These are phyloP conservation scores for Phacellophora camtschatica DNA, from an alignment of 30 jellyfish, hydroid and myxozoan species.

Conservation along the genomic window DNA sequence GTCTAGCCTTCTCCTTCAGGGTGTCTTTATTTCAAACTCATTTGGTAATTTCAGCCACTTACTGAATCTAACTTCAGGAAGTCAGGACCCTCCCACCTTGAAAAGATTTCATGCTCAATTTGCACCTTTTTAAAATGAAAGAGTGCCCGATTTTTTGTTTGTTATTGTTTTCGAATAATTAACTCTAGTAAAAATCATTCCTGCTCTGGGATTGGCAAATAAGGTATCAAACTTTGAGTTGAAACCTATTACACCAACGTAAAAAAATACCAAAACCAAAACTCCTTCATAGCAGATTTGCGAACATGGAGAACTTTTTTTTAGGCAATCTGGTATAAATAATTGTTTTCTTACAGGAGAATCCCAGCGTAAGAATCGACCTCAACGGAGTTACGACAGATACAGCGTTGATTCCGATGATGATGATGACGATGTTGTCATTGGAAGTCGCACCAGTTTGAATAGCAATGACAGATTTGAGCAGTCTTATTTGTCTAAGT, in stretches of 20 bases:
- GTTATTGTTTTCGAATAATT: not conserved
- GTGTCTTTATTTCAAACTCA: no score
- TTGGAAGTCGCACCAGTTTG: constrained; percentile 45
- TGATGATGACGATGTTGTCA: constrained; percentile 69
- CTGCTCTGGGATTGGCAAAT: no score
- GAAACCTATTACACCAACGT: no score
- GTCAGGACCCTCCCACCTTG: no score
- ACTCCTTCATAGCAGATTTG: not conserved
- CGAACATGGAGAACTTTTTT: not conserved
- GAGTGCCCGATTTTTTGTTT: not conserved
- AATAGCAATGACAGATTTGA: constrained; percentile 46
- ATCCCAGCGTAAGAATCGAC: not conserved
- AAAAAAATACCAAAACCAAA: no score
- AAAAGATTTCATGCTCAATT: no score
- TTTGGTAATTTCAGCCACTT: no score
- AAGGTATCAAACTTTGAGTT: no score
- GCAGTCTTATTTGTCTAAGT: constrained; percentile 27
- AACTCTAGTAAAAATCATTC: no score
- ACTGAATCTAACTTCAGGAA: no score
- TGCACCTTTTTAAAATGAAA: no score
- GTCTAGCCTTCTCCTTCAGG: no score
- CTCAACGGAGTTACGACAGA: not conserved
- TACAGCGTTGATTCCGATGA: constrained; percentile 43
- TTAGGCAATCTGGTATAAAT: not conserved
- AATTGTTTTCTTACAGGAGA: not conserved